phyloP scores from a whole-genome alignment of 2,797 vertebrate species.

The Melanotaenia nigrans region DNA sequence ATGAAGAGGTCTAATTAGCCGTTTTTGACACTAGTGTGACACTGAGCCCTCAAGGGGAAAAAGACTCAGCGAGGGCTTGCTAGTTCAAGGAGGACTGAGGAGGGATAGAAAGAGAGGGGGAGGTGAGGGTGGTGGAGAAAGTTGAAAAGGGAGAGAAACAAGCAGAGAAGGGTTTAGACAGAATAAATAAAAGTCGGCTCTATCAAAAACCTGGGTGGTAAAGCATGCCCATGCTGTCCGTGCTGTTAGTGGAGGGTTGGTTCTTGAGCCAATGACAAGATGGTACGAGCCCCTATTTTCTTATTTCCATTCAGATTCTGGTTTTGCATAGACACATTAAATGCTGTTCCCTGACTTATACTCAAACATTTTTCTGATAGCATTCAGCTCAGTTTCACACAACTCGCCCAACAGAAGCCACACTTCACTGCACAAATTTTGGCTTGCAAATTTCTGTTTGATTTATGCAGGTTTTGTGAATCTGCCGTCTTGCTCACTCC shows the following conservation, averaged over 20 bases:
- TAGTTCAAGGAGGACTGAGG: slow-evolving; percentile 76
- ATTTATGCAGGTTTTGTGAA: slow-evolving; percentile 34
- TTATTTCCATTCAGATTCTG: slow-evolving; percentile 6
- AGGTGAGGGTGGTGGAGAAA: slow-evolving; percentile 28
- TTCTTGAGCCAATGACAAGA: slow-evolving; percentile 35
- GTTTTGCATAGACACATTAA: slow-evolving; percentile 38
- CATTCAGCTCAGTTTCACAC: slow-evolving; percentile 24
- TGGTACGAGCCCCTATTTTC: slow-evolving; percentile 18
- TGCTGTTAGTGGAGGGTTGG: slow-evolving; percentile 10
- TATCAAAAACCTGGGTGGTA: slow-evolving; percentile 47
- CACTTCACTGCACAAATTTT: slow-evolving; percentile 23
- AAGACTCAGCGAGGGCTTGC: slow-evolving; percentile 65
- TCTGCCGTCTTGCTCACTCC: slow-evolving; percentile 3
- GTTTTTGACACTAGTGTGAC: slow-evolving; percentile 82
- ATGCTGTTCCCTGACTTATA: slow-evolving; percentile 10
- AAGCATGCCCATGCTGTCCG: slow-evolving; percentile 39
- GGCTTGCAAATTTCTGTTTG: slow-evolving; percentile 2
- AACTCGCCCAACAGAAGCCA: slow-evolving; percentile 31
- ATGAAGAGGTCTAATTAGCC: slow-evolving; percentile 83
- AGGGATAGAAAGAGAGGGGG: slow-evolving; percentile 53
- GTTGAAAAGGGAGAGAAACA: slow-evolving; percentile 51
- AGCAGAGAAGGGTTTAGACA: slow-evolving; percentile 48
- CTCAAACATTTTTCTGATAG: slow-evolving; percentile 28
- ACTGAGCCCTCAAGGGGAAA: slow-evolving; percentile 74
- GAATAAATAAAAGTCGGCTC: slow-evolving; percentile 59